Evolutionary conservation across 2,113 vertebrate species (phyloP), one percentile per base, ranked within the genome.

Genomic region (Peromyscus californicus): DNA sequence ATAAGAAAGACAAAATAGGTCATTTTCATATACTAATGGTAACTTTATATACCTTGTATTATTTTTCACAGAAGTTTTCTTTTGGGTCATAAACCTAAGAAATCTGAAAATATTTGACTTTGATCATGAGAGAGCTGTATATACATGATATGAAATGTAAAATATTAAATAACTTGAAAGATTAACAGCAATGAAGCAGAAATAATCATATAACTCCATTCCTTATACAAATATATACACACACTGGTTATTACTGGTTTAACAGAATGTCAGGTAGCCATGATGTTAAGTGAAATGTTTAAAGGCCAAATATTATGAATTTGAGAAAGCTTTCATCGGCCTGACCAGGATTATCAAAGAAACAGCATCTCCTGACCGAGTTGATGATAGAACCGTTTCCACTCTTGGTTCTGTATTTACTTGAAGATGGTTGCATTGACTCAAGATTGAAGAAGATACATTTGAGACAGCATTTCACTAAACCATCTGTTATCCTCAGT

Each of bases 101-200:
- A 15, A 45, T 33, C 12, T 63, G 15, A 5, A 69, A 3, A 94
- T 31, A 86, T 78, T 74, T 90, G 11, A 92, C 42, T 91, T 95
- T 61, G 15, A 70, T 1, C 10, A 91, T 36, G 1, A 2, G 63
- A 85, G 1, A 65, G 0, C 51, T 93, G 36, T 70, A 76, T 22
- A 72, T 2, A 91, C 69, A 74, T 72, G 12, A 65, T 76, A 72
- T 51, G 12, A 72, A 89, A 89, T 91, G 10, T 57, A 84, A 96
- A 92, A 83, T 61, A 76, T 48, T 94, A 88, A 92, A 95, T 84
- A 93, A 51, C n/a, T 92, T 90, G 29, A 79, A 87, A 57, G 12
- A 72, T 83, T 61, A 79, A 76, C 1, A 90, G 1, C n/a, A 93
- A 78, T 69, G 6, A 11, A 93, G 54, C 39, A 79, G 39, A 95